Percentiles rank a stretch among this genome's conserved stretches.
Evolutionary conservation across 2,888 invertebrate species (phyloP).

Genomic region (Acanthosoma haemorrhoidale): DNA sequence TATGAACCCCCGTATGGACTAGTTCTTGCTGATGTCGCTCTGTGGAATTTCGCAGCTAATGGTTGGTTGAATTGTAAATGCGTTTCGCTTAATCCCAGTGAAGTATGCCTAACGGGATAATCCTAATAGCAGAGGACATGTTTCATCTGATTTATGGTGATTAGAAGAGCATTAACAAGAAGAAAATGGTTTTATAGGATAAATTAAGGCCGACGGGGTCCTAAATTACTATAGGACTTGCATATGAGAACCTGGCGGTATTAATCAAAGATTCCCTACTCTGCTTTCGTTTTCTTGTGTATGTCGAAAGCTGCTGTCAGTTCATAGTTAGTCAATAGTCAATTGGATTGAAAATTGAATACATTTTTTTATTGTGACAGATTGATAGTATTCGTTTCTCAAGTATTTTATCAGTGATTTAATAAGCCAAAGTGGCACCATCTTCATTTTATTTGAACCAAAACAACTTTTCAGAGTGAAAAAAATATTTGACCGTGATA

Average conservation of each 20-base stretch:
- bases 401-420: too few species aligned
- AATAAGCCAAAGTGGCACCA: too few species aligned
- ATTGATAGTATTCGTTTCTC: too few species aligned
- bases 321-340: too few species aligned
- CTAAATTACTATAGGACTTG: background rate
- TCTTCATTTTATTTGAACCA: too few species aligned
- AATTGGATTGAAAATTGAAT: too few species aligned
- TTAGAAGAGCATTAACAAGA: background rate
- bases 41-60: conserved; percentile 1
- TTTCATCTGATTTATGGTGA: conserved; percentile 2
- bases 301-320: background rate
- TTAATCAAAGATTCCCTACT: background rate
- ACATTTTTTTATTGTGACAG: too few species aligned
- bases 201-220: background rate
- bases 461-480: too few species aligned
- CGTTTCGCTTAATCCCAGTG: background rate
- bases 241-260: too few species aligned
- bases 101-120: background rate
- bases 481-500: too few species aligned
- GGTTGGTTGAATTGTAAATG: conserved; percentile 10
- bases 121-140: background rate
- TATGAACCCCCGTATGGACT: too few species aligned
- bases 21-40: too few species aligned
- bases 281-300: background rate
- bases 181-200: background rate